Conservation (phyloP, 2,797 vertebrate genomes). For the Denticeps clupeoides region DNA sequence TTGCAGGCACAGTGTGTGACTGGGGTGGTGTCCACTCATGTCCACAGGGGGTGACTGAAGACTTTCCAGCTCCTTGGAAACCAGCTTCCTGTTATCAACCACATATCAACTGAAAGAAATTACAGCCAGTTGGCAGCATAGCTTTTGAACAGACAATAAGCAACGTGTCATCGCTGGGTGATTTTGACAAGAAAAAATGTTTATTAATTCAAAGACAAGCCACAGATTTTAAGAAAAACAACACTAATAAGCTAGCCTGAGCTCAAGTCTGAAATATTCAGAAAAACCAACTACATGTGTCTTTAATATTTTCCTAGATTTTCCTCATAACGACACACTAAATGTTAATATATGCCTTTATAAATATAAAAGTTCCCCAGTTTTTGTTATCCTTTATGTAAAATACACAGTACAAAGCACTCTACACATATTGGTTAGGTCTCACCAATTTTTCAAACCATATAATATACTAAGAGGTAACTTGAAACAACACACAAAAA, state of each 20-base stretch:
- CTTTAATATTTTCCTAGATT: conserved; percentile 97
- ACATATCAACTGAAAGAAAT: too few relatives aligned
- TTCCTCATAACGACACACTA: conserved; percentile 97
- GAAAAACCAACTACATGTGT: conserved; percentile 99
- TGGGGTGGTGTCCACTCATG: too few relatives aligned
- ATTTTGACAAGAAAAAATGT: conserved; percentile 93
- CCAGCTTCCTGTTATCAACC: too few relatives aligned
- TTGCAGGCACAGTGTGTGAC: too few relatives aligned
- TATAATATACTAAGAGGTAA: conserved; percentile 82
- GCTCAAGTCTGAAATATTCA: conserved; percentile 99
- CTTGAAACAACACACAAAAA: conserved; percentile 73
- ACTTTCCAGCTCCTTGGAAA: too few relatives aligned
- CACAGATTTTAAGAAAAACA: conserved; percentile 99
- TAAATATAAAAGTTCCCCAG: conserved; percentile 99
- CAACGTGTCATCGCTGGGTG: not conserved
- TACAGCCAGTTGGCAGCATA: too few relatives aligned
- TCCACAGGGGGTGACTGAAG: too few relatives aligned
- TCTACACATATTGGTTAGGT: conserved; percentile 89
- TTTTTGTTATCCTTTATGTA: conserved; percentile 76
- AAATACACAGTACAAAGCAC: conserved; percentile 99
- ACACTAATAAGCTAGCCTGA: conserved; percentile 99
- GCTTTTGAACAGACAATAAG: conserved; percentile 30
- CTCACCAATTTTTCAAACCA: conserved; percentile 88
- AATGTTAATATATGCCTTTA: conserved; percentile 98
- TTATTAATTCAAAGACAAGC: conserved; percentile 99